Conservation (phyloP, 2,113 vertebrate species). For the Orcinus orca region DNA sequence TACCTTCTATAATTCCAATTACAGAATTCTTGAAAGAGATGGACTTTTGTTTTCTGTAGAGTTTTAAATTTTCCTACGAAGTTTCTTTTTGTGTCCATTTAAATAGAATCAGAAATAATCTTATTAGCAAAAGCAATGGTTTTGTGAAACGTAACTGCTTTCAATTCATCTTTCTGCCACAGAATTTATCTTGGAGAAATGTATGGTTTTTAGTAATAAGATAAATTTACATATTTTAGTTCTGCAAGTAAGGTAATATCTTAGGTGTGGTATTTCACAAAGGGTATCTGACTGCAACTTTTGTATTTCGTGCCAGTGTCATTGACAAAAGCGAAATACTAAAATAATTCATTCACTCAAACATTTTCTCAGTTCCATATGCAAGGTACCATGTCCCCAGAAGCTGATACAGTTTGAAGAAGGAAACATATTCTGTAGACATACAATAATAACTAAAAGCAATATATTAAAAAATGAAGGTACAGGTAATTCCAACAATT, state of each 20-base stretch:
- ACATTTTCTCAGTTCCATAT: background rate
- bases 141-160: background rate
- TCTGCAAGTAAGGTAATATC: background rate
- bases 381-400: background rate
- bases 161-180: conserved; percentile 7
- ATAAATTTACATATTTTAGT: background rate
- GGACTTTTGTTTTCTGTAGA: background rate
- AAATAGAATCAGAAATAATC: background rate
- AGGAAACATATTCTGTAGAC: background rate
- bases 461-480: background rate
- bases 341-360: background rate
- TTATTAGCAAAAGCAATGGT: background rate
- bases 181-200: conserved; percentile 26
- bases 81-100: background rate
- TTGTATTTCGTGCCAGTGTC: background rate
- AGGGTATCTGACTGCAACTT: background rate
- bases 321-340: background rate
- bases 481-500: background rate
- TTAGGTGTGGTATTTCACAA: conserved; percentile 4
- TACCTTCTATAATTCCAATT: background rate
- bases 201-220: conserved; percentile 18
- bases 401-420: background rate
- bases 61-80: background rate
- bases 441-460: background rate
- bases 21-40: conserved; percentile 13